These are phyloP conservation scores for Ridgeia piscesae DNA, from an alignment of 1,140 invertebrate genomes.

Conservation along the genomic window DNA sequence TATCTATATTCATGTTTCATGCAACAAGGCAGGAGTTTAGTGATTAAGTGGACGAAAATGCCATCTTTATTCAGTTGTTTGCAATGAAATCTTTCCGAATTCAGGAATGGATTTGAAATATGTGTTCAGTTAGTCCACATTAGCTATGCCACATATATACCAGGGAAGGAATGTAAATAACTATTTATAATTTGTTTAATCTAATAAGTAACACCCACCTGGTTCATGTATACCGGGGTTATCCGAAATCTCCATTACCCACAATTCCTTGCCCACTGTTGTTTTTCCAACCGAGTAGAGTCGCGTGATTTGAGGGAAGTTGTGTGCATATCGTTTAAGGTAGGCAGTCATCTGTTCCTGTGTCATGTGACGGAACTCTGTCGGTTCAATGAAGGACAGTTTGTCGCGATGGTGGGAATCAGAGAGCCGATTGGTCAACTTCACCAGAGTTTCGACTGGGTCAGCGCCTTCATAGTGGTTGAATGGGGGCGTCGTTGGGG, in stretches of 20 bases:
- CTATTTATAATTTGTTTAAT: neutral
- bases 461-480: neutral
- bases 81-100: too few relatives aligned
- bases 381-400: constrained; percentile 35
- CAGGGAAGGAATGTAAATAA: too few relatives aligned
- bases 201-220: constrained; percentile 66
- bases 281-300: constrained; percentile 51
- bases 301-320: constrained; percentile 68
- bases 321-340: constrained; percentile 74
- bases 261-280: constrained; percentile 77
- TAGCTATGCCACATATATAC: too few relatives aligned
- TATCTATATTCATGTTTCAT: too few relatives aligned
- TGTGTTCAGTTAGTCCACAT: too few relatives aligned
- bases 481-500: neutral
- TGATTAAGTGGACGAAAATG: too few relatives aligned
- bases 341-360: constrained; percentile 83
- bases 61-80: too few relatives aligned
- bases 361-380: constrained; percentile 84
- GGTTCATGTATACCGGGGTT: constrained; percentile 83
- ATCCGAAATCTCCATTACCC: constrained; percentile 89
- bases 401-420: constrained; percentile 45
- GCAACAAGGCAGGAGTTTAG: too few relatives aligned
- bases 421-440: constrained; percentile 39
- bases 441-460: constrained; percentile 39
- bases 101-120: too few relatives aligned